Base-by-base conservation (phyloP, 2,113 vertebrate species). In the Riparia riparia region DNA sequence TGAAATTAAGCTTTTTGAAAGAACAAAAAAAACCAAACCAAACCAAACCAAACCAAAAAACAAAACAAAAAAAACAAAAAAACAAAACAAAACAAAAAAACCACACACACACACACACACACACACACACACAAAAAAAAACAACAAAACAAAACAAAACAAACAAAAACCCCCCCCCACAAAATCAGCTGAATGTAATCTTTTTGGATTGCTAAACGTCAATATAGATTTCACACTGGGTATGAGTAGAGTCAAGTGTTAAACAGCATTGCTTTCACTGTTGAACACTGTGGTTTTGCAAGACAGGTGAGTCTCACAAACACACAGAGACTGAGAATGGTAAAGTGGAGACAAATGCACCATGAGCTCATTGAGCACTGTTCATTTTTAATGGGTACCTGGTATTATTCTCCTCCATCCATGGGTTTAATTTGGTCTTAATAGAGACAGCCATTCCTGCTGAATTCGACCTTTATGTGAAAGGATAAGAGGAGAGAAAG, bases 401-500 rank as follows among this genome's bases (percentile, higher is more conserved):
- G 69, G 54, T 9, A 20, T 28, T 83, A 50, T 64, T 78, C 71
- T 81, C 28, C 72, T 37, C 11, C 47, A 58, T 66, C 37, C 31
- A 31, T 41, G 60, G 17, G 21, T 58, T 73, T 95, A 90, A 93
- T 92, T 83, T 1, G 1, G 10, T 64, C 51, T 82, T 60, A 64
- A 53, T 21, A 79, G 63, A 72, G 91, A 56, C 26, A 81, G 3
- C 29, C n/a, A 20, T 53, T 88, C 31, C 85, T 44, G 37, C 22
- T 74, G 53, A 76, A 90, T 89, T 63, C 0, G 0, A 42, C 47
- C 29, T 90, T 86, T 82, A 90, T 93, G 72, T 71, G 56, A 82
- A 92, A 64, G 68, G 9, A 49, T 89, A 71, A 90, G 44, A 83
- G 54, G 31, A 85, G 32, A 79, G 86, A 94, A 94, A 93, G 79